phyloP scores from a whole-genome alignment of 2,113 vertebrate genomes.

The Heliornis fulica region DNA sequence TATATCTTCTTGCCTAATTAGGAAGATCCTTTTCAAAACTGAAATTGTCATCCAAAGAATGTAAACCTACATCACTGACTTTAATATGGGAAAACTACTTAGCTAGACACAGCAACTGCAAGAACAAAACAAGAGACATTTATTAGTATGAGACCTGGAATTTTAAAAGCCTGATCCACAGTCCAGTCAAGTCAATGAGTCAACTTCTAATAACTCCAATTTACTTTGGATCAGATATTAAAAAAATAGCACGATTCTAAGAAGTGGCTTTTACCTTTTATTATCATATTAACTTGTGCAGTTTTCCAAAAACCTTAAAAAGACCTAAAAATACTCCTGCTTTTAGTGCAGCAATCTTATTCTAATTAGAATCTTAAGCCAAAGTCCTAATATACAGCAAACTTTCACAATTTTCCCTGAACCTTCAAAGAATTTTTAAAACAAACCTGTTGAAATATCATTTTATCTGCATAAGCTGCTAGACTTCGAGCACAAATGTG shows the following conservation, averaged over 20 bases:
- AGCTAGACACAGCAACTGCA: background rate
- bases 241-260: background rate
- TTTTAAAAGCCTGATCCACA: background rate
- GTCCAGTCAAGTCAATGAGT: background rate
- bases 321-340: background rate
- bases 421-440: background rate
- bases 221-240: background rate
- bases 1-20: background rate
- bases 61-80: accelerated
- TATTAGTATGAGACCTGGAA: background rate
- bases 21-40: background rate
- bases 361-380: background rate
- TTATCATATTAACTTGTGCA: background rate
- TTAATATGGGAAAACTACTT: background rate
- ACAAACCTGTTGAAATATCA: background rate
- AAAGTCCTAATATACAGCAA: background rate
- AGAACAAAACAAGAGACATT: background rate
- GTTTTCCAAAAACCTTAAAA: background rate
- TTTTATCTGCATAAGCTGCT: background rate
- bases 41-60: background rate
- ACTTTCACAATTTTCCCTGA: background rate
- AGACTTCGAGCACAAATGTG: background rate
- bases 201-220: background rate
- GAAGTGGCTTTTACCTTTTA: background rate
- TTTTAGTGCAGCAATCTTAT: background rate